Base-by-base conservation (phyloP, 2,888 invertebrate species). In the Drosophila peninsularis region DNA sequence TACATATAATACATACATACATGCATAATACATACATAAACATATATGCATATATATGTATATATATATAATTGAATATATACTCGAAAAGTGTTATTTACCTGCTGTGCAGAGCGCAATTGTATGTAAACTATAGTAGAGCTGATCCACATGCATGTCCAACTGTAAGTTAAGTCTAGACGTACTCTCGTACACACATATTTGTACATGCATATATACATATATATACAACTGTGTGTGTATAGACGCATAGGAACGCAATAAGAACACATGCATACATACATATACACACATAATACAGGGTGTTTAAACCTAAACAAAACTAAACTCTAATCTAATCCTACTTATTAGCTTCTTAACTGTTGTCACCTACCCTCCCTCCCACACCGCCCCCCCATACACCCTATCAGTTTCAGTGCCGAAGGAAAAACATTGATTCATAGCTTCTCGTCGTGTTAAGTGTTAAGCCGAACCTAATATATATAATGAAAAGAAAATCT, bases 71-170 rank as follows among this genome's bases (percentile, higher is more conserved):
- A 80, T 75, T 82, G 72, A 84, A 81, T 84, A 87, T 82, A 87
- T 85, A 85, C 86, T 86, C 88, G 70, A 85, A 78, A 79, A 85
- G 72, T 87, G 87, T 86, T 86, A 86, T 86, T 89, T 89, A 90
- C 86, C 89, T 90, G 90, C 90, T 85, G 87, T 88, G 90, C 89
- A 90, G 90, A 85, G 85, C 85, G 85, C 85, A 85, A 84, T 86
- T 88, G 88, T 86, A 84, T 88, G 88, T 88, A 84, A 86, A 73
- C 80, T 85, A 84, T 78, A 67, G 65, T 78, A 79, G 73, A 88
- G 86, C 78, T 85, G 88, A 85, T 86, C 86, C 88, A 83, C 74
- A 77, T 88, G 86, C 88, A 86, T 90, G 90, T 90, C 90, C 90
- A 86, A 87, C 80, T 90, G 90, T 90, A 90, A 90, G 84, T 82